Evolutionary conservation across 1,140 invertebrate genomes (phyloP).

Genomic region (Adelges cooleyi): DNA sequence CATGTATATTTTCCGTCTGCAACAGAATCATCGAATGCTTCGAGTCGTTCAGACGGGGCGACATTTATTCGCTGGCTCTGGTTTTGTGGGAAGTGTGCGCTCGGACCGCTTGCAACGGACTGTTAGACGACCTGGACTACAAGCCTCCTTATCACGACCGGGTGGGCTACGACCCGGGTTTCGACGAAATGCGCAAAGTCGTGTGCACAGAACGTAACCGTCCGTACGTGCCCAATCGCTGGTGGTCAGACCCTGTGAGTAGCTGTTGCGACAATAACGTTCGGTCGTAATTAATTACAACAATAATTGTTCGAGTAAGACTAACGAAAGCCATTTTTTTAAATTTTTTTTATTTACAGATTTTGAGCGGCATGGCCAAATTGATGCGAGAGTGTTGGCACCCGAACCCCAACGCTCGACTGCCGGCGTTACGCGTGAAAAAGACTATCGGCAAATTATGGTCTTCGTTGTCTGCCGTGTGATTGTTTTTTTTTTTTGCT

Average conservation of each 20-base stretch:
- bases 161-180: conserved; percentile 78
- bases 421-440: conserved; percentile 80
- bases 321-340: neutral
- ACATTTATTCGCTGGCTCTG: conserved; percentile 82
- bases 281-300: neutral
- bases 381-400: conserved; percentile 93
- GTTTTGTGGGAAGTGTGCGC: conserved; percentile 83
- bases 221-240: conserved; percentile 66
- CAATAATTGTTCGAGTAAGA: neutral
- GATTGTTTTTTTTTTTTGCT: no score
- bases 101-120: conserved; percentile 43
- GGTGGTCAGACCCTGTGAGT: conserved; percentile 64
- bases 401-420: conserved; percentile 72
- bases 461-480: neutral
- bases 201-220: conserved; percentile 74
- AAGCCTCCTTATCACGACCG: conserved; percentile 74
- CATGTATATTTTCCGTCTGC: neutral
- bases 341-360: conserved; percentile 4
- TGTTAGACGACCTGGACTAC: conserved; percentile 54
- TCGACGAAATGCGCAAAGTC: conserved; percentile 90
- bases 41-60: conserved; percentile 74
- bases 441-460: conserved; percentile 73
- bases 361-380: conserved; percentile 38
- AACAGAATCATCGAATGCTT: conserved; percentile 65
- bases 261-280: neutral